Evolutionary conservation across 2,113 vertebrate species (phyloP), one percentile per base, ranked within the genome.

Genomic region (Zosterops hypoxanthus): DNA sequence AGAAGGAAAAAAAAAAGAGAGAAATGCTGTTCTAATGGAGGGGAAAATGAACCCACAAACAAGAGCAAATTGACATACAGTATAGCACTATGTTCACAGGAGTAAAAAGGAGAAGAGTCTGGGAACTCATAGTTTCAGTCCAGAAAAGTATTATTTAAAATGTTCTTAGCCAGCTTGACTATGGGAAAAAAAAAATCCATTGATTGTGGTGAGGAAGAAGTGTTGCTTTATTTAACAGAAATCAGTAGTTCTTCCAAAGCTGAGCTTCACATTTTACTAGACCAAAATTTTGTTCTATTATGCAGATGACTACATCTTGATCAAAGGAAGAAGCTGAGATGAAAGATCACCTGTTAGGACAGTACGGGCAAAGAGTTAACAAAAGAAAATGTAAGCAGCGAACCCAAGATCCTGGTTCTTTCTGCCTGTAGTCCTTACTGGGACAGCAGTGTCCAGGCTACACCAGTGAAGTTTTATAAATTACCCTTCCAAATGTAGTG

Each of bases 11-110:
- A 46, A 66, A 47, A 70, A 11, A 84, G 28, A 83, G 55, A 94
- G 80, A 96, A 96, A 94, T 93, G 79, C 92, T 94, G 86, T 94
- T 94, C 90, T 97, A 96, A 97, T 96, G 92, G 94, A 96, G 76
- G 69, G 53, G 95, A 96, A 96, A 95, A 97, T 94, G 86, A 96
- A 92, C 92, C 88, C 95, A 95, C 90, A 94, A 95, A 96, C 92
- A 97, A 96, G 93, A 94, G 72, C 86, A 94, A 96, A 96, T 57
- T 96, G 92, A 91, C 90, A 79, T 57, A 93, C 53, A 57, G 88
- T 86, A 79, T 52, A 84, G 83, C 50, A 88, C 49, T 82, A 64
- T 75, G 73, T 86, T 95, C 90, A 84, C 69, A 88, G 77, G 53
- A 88, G 28, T 84, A 90, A 90, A 95, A 93, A 73, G 71, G 88